These are phyloP conservation scores for Metellina segmentata DNA, from an alignment of 2,888 invertebrate genomes.

Conservation along the genomic window DNA sequence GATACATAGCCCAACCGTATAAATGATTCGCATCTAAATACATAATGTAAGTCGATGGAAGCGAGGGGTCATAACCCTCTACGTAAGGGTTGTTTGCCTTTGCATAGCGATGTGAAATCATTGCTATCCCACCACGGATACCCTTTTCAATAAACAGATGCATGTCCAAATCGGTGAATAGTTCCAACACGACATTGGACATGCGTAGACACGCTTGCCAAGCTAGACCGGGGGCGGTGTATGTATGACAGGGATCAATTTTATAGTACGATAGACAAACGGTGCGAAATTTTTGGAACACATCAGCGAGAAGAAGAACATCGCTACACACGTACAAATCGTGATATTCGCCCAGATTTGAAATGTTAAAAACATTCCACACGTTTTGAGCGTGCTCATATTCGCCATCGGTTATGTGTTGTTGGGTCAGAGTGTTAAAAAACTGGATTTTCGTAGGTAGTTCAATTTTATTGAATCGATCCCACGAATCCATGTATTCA, in stretches of 20 bases:
- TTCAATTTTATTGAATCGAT: too few relatives aligned
- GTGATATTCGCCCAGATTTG: neutral
- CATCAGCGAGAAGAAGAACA: neutral
- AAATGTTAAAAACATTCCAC: neutral
- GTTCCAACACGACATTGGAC: too few relatives aligned
- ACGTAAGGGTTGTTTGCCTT: conserved; percentile 76
- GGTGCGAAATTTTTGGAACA: conserved; percentile 5
- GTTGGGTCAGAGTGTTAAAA: too few relatives aligned
- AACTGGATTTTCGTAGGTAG: too few relatives aligned
- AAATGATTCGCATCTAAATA: conserved; percentile 61
- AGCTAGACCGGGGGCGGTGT: neutral
- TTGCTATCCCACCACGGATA: neutral
- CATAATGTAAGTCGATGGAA: conserved; percentile 46
- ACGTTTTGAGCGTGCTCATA: neutral
- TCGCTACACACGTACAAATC: conserved; percentile 2
- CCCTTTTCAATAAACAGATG: neutral
- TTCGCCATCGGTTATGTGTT: neutral
- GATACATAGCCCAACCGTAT: conserved; percentile 53
- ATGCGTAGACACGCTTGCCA: neutral
- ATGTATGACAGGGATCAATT: neutral
- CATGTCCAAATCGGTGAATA: neutral
- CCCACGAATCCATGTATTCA: too few relatives aligned
- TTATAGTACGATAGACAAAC: neutral
- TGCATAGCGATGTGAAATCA: conserved; percentile 72
- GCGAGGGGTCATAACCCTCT: neutral